A percentile compares a stretch with the other conserved stretches of the same genome.
Conservation (phyloP, 2,797 vertebrate species). For the Hyperoplus lanceolatus region DNA sequence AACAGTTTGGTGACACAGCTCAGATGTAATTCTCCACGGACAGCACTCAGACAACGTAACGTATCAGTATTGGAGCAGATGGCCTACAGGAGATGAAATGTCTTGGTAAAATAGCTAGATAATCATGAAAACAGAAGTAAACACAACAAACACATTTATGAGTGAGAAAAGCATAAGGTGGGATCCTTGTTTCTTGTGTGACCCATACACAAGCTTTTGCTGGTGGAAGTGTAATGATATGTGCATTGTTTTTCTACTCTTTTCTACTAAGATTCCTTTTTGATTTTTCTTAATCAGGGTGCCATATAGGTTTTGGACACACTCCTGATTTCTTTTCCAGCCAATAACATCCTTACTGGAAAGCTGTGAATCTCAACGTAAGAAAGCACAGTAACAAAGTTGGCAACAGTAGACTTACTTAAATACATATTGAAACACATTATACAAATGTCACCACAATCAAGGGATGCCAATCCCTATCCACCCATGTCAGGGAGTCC, state of each 20-base stretch:
- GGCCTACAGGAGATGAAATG: conserved; percentile 28
- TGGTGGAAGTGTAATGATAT: not conserved
- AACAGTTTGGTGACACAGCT: conserved; percentile 33
- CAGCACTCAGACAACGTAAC: conserved; percentile 7
- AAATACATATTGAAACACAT: too few species aligned
- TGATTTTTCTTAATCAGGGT: not conserved
- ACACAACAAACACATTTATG: conserved; percentile 10
- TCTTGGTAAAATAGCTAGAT: conserved; percentile 17
- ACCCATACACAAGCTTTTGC: not conserved
- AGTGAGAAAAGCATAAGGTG: not conserved
- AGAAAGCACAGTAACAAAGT: too few species aligned
- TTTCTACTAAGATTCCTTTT: not conserved
- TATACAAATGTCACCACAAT: too few species aligned
- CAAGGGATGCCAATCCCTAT: too few species aligned
- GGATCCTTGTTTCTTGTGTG: conserved; percentile 9
- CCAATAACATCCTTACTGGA: too few species aligned
- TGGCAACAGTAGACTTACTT: too few species aligned
- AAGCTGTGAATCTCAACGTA: too few species aligned
- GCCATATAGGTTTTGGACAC: not conserved
- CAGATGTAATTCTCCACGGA: conserved; percentile 20
- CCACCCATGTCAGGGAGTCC: too few species aligned
- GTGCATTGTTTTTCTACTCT: not conserved
- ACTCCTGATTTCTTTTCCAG: too few species aligned
- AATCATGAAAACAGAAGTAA: conserved; percentile 1
- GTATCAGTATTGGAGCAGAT: conserved; percentile 35